A percentile compares a stretch with the other conserved stretches of the same genome.
phyloP scores from a whole-genome alignment of 1,140 invertebrate species.

The Spodoptera frugiperda region DNA sequence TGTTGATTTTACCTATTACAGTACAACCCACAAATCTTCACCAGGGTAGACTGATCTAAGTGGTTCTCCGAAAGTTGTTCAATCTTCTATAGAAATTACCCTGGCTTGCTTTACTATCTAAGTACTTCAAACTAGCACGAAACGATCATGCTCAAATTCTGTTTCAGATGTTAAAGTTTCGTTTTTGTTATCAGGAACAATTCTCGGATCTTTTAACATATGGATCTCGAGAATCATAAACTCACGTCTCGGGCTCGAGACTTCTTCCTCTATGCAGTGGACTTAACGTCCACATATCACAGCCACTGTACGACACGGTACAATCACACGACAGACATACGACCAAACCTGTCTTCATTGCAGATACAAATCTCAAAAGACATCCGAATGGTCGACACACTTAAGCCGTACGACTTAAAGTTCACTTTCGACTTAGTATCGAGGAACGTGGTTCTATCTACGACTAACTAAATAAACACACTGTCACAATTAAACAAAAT shows the following conservation, averaged over 20 bases:
- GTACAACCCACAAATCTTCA: background rate
- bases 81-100: background rate
- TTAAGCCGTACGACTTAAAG: constrained; percentile 26
- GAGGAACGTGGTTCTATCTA: constrained; percentile 43
- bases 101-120: background rate
- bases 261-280: constrained; percentile 41
- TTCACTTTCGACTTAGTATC: constrained; percentile 17
- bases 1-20: background rate
- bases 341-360: constrained; percentile 18
- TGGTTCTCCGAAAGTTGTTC: background rate
- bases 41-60: background rate
- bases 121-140: background rate
- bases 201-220: constrained; percentile 71
- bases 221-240: constrained; percentile 59
- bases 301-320: constrained; percentile 71
- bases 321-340: constrained; percentile 29
- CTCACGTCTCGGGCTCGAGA: constrained; percentile 46
- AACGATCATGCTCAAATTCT: background rate
- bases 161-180: background rate
- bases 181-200: constrained; percentile 3
- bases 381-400: background rate
- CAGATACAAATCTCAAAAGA: constrained; percentile 20
- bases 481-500: constrained; percentile 54
- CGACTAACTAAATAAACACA: constrained; percentile 56
- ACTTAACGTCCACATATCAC: constrained; percentile 58